Conservation (phyloP, 2,113 vertebrate species). For the Felis chaus region DNA sequence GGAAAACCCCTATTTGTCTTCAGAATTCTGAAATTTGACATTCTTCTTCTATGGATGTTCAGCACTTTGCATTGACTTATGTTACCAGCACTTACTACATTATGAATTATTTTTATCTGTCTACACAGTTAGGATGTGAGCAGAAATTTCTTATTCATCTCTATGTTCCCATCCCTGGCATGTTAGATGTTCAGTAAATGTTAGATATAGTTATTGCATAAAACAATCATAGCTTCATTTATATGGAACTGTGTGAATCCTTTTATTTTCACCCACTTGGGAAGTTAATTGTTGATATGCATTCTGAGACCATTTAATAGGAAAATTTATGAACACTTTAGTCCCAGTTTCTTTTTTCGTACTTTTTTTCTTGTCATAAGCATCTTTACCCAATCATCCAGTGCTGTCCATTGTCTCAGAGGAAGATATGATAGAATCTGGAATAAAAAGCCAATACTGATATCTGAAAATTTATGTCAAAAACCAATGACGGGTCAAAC, state of each 20-base stretch:
- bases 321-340: conserved; percentile 17
- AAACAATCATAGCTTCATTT: background rate
- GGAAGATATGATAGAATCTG: background rate
- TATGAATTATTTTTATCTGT: background rate
- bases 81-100: background rate
- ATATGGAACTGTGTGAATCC: background rate
- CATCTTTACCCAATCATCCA: background rate
- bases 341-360: background rate
- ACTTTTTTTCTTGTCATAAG: background rate
- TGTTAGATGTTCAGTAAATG: background rate
- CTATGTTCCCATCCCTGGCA: background rate
- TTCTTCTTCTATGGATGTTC: background rate
- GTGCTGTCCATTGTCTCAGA: background rate
- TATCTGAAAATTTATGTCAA: background rate
- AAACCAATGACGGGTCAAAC: background rate
- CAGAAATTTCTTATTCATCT: conserved; percentile 9
- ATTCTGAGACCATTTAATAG: background rate
- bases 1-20: background rate
- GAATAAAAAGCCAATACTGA: background rate
- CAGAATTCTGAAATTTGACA: background rate
- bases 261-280: background rate
- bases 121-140: background rate
- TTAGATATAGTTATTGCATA: background rate
- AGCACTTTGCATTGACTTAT: background rate
- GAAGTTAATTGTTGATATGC: background rate